Evolutionary conservation across 2,113 vertebrate species (phyloP).

Genomic region (Sitta europaea): DNA sequence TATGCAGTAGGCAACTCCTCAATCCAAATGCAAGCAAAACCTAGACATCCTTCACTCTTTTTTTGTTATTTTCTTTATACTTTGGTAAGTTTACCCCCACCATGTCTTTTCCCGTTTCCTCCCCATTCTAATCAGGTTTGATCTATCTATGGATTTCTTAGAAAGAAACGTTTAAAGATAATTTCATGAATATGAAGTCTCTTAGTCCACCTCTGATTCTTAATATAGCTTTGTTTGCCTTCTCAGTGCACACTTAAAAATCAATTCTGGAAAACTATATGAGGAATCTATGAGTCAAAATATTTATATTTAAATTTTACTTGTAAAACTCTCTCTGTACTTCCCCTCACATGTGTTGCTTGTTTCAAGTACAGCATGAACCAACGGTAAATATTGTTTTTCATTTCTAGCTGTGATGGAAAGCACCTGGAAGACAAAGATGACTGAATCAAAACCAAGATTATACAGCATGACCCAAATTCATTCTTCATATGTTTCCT

Average conservation of each 20-base stretch:
- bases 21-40: neutral
- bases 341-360: neutral
- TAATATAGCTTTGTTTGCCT: neutral
- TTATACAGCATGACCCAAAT: neutral
- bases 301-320: neutral
- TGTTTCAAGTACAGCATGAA: neutral
- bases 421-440: slow-evolving; percentile 35
- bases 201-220: neutral
- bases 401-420: neutral
- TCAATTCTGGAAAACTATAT: neutral
- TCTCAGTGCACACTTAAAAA: neutral
- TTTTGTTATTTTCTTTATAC: neutral
- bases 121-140: neutral
- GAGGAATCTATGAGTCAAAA: neutral
- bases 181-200: neutral
- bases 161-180: neutral
- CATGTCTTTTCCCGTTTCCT: neutral
- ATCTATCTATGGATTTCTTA: neutral
- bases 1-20: neutral
- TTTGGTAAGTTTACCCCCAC: neutral
- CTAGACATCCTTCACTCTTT: neutral
- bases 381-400: neutral
- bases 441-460: neutral
- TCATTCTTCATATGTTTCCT: slow-evolving; percentile 44
- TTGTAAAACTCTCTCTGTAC: neutral